Evolutionary conservation across 2,797 vertebrate genomes (phyloP), one percentile per base, ranked within the genome.

Genomic region (Platyrinchus mystaceus): DNA sequence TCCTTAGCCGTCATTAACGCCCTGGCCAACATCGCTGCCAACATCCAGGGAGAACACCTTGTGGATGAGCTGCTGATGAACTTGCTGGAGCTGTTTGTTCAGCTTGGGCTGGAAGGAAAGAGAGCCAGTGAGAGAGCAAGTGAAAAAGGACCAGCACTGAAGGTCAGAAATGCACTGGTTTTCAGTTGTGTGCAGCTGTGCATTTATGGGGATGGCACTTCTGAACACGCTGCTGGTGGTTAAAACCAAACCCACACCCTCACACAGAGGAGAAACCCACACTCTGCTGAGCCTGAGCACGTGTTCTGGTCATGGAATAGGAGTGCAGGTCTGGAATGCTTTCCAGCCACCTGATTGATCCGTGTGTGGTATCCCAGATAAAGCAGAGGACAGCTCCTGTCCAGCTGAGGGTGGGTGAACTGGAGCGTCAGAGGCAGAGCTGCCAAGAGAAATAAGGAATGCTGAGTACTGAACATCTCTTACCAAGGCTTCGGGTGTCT

Each of bases 61-160:
- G 99, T 99, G 74, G 99, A 99, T 26, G 99, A 99, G 94, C 98
- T 99, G 59, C 98, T 99, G 94, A 99, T 99, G 97, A 99, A 99
- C 97, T 97, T 99, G 93, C 98, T 99, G 96, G 99, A 99, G 94
- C 98, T 99, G 47, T 99, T 99, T 84, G 99, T 99, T 66, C 99
- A 99, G 95, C 98, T 99, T 87, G 99, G 99, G 11, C 98, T 99
- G 27, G 99, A 99, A 95, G 99, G 99, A 47, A 99, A 99, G 96
- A 97, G 99, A 75, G 99, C 99, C 71, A 99, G 99, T 3, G 99
- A 99, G 97, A 97, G 99, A 91, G 98, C 99, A 8, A 98, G 99
- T 4, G 99, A 99, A 84, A 99, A 99, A 94, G 99, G 99, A 30
- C 99, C 99, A 0, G 98, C 99, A 2, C 97, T 99, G 55, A 99